Conservation (phyloP, 2,888 invertebrate genomes). For the Leptopilina drosophilae region DNA sequence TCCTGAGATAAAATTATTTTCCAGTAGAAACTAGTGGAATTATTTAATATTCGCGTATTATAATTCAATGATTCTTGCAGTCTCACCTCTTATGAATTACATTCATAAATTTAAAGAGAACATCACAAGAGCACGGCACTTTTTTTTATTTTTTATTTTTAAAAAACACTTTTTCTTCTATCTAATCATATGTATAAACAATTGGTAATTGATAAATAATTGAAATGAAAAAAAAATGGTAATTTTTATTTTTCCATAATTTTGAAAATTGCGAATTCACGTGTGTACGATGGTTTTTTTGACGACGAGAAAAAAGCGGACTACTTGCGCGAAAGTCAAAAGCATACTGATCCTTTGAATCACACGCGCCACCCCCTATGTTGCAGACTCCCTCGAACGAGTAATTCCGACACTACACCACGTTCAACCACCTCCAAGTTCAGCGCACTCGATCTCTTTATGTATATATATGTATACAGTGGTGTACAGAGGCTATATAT, state of each 20-base stretch:
- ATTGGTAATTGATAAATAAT: too few species aligned
- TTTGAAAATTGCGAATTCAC: not conserved
- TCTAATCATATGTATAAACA: too few species aligned
- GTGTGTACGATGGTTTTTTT: not conserved
- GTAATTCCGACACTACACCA: slow-evolving; percentile 59
- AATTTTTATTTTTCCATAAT: not conserved
- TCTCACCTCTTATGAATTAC: too few species aligned
- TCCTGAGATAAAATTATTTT: too few species aligned
- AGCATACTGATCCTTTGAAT: slow-evolving; percentile 69
- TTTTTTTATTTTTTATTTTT: not conserved
- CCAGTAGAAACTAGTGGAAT: too few species aligned
- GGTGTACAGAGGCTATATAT: too few species aligned
- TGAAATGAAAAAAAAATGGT: not conserved
- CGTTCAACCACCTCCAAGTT: slow-evolving; percentile 42
- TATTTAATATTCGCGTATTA: too few species aligned
- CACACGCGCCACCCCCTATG: slow-evolving; percentile 65
- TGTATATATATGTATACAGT: slow-evolving; percentile 5
- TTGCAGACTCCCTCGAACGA: slow-evolving; percentile 56
- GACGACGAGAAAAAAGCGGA: not conserved
- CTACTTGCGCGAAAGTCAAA: slow-evolving; percentile 65
- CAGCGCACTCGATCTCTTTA: slow-evolving; percentile 29
- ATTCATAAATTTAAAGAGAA: too few species aligned
- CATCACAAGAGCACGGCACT: not conserved
- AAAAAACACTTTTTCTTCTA: too few species aligned
- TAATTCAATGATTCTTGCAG: too few species aligned